Evolutionary conservation across 1,140 invertebrate genomes (phyloP).

Genomic region (Eulimnadia texana): DNA sequence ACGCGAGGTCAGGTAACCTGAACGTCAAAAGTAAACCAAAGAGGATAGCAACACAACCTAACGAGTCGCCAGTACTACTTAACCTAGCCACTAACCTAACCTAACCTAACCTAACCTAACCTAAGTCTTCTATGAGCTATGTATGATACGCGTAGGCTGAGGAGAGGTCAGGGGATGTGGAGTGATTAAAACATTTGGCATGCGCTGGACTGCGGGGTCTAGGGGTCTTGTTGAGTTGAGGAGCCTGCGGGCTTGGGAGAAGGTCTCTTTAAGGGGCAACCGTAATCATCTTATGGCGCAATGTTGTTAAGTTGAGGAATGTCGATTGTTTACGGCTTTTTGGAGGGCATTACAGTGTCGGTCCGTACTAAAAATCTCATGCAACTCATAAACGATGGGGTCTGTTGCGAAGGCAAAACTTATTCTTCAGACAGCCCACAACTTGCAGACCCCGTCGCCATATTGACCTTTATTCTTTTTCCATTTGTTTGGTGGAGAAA

Average conservation of each 20-base stretch:
- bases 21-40: no score
- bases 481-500: not conserved
- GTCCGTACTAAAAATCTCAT: not conserved
- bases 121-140: no score
- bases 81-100: no score
- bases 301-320: not conserved
- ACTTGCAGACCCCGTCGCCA: not conserved
- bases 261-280: not conserved
- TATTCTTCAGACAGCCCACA: not conserved
- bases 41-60: no score
- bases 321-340: not conserved
- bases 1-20: no score
- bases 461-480: not conserved
- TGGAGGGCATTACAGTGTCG: not conserved
- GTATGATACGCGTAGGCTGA: not conserved
- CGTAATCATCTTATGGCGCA: not conserved
- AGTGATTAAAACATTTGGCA: not conserved
- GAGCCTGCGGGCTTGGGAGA: not conserved
- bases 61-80: no score
- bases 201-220: not conserved
- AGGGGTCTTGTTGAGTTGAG: not conserved
- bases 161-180: not conserved
- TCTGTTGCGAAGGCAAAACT: no score
- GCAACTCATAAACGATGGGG: not conserved
- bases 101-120: no score